Evolutionary conservation across 2,113 vertebrate species (phyloP).

Genomic region (Microtus ochrogaster): DNA sequence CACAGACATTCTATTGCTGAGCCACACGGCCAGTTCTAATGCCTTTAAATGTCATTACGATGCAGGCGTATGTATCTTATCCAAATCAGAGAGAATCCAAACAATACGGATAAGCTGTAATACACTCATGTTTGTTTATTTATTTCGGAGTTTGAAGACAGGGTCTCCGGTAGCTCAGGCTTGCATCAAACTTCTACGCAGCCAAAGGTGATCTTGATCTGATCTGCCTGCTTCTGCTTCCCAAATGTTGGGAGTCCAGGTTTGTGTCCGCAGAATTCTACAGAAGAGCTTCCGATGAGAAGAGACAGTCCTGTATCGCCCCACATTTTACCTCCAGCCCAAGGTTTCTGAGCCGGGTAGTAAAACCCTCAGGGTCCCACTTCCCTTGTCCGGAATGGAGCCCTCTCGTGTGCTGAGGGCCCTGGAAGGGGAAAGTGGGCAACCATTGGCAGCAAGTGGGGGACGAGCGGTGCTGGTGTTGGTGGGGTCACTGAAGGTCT

Average conservation of each 20-base stretch:
- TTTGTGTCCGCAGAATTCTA: not conserved
- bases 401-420: not conserved
- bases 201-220: too few species aligned
- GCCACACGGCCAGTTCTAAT: not conserved
- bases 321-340: not conserved
- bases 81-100: not conserved
- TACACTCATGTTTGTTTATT: not conserved
- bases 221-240: too few species aligned
- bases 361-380: not conserved
- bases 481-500: too few species aligned
- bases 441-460: not conserved
- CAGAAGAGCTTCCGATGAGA: not conserved
- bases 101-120: not conserved
- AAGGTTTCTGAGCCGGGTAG: not conserved
- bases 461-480: not conserved
- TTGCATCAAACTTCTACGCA: too few species aligned
- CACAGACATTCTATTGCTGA: not conserved
- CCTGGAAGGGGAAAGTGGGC: not conserved
- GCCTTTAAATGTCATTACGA: not conserved
- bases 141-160: not conserved
- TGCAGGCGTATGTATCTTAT: not conserved
- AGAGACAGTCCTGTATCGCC: not conserved
- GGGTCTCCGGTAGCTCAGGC: not conserved
- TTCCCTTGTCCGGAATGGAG: conserved; percentile 1
- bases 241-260: not conserved